Percentiles rank a stretch among this genome's conserved stretches.
These are phyloP conservation scores for Ectropis grisescens DNA, from an alignment of 1,140 invertebrate species.

Conservation along the genomic window DNA sequence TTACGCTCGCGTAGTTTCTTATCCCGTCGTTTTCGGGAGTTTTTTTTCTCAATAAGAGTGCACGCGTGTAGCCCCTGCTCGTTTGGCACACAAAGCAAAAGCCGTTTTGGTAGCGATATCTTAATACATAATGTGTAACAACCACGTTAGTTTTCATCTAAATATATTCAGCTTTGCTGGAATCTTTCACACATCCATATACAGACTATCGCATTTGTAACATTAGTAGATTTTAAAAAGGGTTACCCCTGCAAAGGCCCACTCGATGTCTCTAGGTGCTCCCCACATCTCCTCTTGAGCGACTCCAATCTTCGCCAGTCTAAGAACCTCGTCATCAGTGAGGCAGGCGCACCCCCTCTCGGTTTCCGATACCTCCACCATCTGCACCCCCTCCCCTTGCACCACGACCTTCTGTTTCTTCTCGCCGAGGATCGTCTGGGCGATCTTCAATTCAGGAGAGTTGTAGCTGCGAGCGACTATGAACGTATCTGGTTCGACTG, in stretches of 20 bases:
- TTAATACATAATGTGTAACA: too few species aligned
- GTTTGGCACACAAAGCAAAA: too few species aligned
- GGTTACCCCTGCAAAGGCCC: slow-evolving; percentile 74
- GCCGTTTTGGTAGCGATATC: too few species aligned
- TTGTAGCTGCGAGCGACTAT: slow-evolving; percentile 68
- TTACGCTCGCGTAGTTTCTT: too few species aligned
- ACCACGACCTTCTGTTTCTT: slow-evolving; percentile 72
- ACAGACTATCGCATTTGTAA: too few species aligned
- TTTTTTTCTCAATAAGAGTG: too few species aligned
- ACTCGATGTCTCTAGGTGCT: slow-evolving; percentile 82
- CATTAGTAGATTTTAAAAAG: too few species aligned
- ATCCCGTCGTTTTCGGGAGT: too few species aligned
- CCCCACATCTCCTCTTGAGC: slow-evolving; percentile 76
- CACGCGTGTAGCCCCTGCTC: too few species aligned
- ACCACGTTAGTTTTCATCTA: too few species aligned
- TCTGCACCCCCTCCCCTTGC: slow-evolving; percentile 29
- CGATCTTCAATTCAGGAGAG: slow-evolving; percentile 60
- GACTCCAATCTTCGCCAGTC: slow-evolving; percentile 71
- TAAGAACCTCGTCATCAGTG: slow-evolving; percentile 59
- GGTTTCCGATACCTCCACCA: slow-evolving; percentile 41
- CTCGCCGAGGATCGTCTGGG: slow-evolving; percentile 66
- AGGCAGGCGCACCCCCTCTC: slow-evolving; percentile 67
- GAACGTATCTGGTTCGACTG: slow-evolving; percentile 81
- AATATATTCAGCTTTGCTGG: too few species aligned
- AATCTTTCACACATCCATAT: too few species aligned